A percentile compares a stretch with the other conserved stretches of the same genome.
Evolutionary conservation across 2,888 invertebrate genomes (phyloP).

Genomic region (Eulithis prunata): DNA sequence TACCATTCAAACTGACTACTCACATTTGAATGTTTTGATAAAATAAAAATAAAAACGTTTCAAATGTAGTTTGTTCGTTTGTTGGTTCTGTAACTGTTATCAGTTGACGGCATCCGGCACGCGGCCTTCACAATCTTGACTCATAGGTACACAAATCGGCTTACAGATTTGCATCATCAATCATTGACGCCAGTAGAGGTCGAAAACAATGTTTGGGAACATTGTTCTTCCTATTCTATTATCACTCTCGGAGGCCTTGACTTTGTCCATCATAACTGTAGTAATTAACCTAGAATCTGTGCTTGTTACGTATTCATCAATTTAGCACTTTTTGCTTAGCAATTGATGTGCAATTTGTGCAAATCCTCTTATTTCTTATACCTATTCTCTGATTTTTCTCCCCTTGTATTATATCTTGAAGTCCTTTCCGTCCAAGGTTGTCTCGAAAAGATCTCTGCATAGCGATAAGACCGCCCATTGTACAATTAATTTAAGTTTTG

Average conservation of each 20-base stretch:
- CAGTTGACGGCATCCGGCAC: constrained; percentile 64
- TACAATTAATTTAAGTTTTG: too few relatives aligned
- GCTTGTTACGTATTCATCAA: constrained; percentile 23
- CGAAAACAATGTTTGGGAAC: constrained; percentile 43
- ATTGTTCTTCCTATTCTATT: constrained; percentile 32
- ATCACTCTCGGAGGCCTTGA: constrained; percentile 23
- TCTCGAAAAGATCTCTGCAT: too few relatives aligned
- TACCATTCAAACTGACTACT: constrained; percentile 23
- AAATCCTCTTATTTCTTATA: constrained; percentile 1
- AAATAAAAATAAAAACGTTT: constrained; percentile 14
- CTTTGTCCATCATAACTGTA: constrained; percentile 29
- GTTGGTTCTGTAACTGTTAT: constrained; percentile 54
- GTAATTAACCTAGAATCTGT: constrained; percentile 28
- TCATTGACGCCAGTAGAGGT: constrained; percentile 48
- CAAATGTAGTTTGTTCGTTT: constrained; percentile 34
- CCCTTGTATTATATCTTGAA: too few relatives aligned
- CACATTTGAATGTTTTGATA: constrained; percentile 18
- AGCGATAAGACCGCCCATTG: too few relatives aligned
- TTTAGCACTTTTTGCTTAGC: constrained; percentile 12
- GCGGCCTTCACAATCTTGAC: constrained; percentile 65
- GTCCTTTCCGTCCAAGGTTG: too few relatives aligned
- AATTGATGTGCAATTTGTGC: background rate
- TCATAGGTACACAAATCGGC: constrained; percentile 54
- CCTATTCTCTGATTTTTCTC: too few relatives aligned
- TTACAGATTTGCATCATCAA: constrained; percentile 62